phyloP scores from a whole-genome alignment of 1,140 invertebrate genomes.

The Diploscapter pachys region DNA sequence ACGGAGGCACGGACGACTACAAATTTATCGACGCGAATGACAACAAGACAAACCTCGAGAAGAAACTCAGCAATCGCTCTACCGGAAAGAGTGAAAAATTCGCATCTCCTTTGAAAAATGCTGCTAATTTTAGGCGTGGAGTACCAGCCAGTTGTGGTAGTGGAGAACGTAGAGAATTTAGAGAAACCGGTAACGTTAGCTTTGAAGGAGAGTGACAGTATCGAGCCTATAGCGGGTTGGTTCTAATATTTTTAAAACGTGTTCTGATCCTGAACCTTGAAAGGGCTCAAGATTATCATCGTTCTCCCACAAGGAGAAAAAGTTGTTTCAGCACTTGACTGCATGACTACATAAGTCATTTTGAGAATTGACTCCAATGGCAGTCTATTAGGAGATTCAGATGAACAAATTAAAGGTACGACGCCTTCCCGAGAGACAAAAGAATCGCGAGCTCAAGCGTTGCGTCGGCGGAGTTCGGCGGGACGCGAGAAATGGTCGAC shows the following conservation, averaged over 20 bases:
- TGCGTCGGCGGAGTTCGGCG: constrained; percentile 18
- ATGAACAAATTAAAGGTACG: constrained; percentile 9
- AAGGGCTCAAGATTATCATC: no score
- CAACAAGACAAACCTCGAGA: background rate
- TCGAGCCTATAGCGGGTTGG: constrained; percentile 16
- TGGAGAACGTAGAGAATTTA: no score
- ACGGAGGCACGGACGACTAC: background rate
- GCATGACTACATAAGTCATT: no score
- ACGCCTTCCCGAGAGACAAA: constrained; percentile 2
- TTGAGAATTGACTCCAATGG: constrained; percentile 4
- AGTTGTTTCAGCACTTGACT: no score
- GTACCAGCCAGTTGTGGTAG: constrained; percentile 20
- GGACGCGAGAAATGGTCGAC: constrained; percentile 70
- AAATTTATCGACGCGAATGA: background rate
- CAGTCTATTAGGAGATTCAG: background rate
- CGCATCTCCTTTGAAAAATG: background rate
- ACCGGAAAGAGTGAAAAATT: constrained; percentile 4
- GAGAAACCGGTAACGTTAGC: constrained; percentile 26
- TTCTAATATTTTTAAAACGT: background rate
- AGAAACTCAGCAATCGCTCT: constrained; percentile 12
- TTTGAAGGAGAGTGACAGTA: constrained; percentile 15
- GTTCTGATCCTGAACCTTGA: no score
- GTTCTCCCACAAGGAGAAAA: no score
- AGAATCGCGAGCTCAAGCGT: constrained; percentile 21
- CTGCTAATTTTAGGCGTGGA: constrained; percentile 2